These are phyloP conservation scores for Taenioides sp. DNA, from an alignment of 2,797 vertebrate genomes.

Conservation along the genomic window DNA sequence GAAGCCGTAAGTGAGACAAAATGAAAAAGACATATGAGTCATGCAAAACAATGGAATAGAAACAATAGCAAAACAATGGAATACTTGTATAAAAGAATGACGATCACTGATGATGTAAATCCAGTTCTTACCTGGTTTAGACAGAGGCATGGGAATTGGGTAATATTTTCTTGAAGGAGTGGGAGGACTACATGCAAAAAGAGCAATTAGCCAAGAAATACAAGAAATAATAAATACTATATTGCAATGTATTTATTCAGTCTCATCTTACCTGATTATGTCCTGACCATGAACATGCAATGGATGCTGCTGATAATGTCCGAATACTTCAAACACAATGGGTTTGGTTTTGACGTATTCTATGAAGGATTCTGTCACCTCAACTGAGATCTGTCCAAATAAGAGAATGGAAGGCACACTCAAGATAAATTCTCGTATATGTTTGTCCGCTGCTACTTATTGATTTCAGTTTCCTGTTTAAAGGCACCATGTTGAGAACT, in stretches of 20 bases:
- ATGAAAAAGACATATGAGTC: conserved; percentile 57
- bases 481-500: background rate
- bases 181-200: conserved; percentile 79
- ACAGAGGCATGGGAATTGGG: conserved; percentile 96
- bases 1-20: conserved; percentile 62
- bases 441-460: background rate
- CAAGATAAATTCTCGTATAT: conserved; percentile 1
- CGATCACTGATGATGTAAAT: conserved; percentile 4
- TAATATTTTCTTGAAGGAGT: conserved; percentile 91
- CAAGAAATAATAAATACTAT: background rate
- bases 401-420: background rate
- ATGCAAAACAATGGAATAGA: conserved; percentile 44
- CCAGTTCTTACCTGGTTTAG: conserved; percentile 88
- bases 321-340: conserved; percentile 98
- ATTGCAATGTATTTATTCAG: background rate
- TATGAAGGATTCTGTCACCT: conserved; percentile 95
- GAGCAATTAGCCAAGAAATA: conserved; percentile 6
- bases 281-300: conserved; percentile 90
- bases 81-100: background rate
- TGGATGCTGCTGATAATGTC: conserved; percentile 96
- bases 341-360: conserved; percentile 97
- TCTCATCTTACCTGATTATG: conserved; percentile 81
- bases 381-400: conserved; percentile 87
- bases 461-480: background rate
- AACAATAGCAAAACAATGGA: conserved; percentile 30